Evolutionary conservation across 2,888 invertebrate genomes (phyloP).

Genomic region (Bugulina stolonifera): DNA sequence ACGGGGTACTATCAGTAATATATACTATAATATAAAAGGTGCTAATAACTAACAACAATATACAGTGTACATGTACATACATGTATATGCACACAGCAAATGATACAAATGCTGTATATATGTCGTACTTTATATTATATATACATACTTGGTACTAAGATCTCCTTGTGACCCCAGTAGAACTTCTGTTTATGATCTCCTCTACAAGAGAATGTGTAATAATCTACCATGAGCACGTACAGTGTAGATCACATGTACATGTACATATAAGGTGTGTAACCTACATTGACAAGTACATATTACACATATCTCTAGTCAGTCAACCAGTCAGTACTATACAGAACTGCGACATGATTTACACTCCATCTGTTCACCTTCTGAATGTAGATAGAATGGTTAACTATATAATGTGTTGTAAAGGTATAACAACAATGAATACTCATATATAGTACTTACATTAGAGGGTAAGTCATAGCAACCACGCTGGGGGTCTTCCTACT

Average conservation of each 20-base stretch:
- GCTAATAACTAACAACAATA: neutral
- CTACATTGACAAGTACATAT: too few species aligned
- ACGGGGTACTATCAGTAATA: neutral
- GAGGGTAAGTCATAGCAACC: constrained; percentile 94
- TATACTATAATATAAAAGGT: neutral
- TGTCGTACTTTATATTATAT: neutral
- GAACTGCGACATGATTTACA: too few species aligned
- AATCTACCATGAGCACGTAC: too few species aligned
- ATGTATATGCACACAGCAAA: neutral
- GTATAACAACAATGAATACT: too few species aligned
- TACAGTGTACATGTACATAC: neutral
- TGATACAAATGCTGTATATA: neutral
- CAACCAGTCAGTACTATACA: too few species aligned
- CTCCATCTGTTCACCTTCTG: too few species aligned
- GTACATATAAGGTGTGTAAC: too few species aligned
- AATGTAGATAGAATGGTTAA: too few species aligned
- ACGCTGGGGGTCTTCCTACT: constrained; percentile 75
- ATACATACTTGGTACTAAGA: constrained; percentile 65
- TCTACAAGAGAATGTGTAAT: constrained; percentile 55
- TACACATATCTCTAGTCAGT: too few species aligned
- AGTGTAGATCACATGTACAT: too few species aligned
- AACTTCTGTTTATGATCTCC: constrained; percentile 99
- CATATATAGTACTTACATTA: constrained; percentile 58
- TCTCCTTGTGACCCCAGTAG: constrained; percentile 98
- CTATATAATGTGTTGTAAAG: too few species aligned